Percentiles rank a stretch among this genome's conserved stretches.
Evolutionary conservation across 2,888 invertebrate genomes (phyloP).

Genomic region (Catocala nupta): DNA sequence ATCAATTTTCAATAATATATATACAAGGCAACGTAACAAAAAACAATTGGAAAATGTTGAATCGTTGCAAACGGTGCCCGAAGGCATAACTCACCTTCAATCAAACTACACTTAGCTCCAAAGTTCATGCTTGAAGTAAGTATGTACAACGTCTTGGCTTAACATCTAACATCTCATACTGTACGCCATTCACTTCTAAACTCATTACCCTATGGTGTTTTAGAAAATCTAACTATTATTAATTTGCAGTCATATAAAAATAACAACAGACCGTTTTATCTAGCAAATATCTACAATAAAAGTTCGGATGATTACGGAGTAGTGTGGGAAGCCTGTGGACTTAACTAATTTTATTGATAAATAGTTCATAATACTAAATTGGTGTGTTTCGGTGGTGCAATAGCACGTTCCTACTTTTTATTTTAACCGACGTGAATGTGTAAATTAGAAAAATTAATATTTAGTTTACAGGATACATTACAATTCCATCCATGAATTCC

Average conservation of each 20-base stretch:
- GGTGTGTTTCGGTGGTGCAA: constrained; percentile 86
- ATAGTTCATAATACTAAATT: constrained; percentile 75
- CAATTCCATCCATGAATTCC: constrained; percentile 84
- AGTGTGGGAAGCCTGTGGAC: constrained; percentile 80
- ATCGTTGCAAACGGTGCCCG: constrained; percentile 35
- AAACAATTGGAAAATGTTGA: constrained; percentile 16
- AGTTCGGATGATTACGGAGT: constrained; percentile 73
- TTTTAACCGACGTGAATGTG: constrained; percentile 70
- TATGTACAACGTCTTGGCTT: constrained; percentile 54
- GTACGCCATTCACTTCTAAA: constrained; percentile 51
- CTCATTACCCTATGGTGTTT: constrained; percentile 75
- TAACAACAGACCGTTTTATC: constrained; percentile 83
- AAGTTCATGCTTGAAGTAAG: constrained; percentile 42
- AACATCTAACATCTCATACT: constrained; percentile 46
- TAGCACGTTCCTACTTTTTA: constrained; percentile 83
- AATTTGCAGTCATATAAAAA: constrained; percentile 86
- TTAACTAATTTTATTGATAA: constrained; percentile 72
- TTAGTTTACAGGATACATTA: constrained; percentile 52
- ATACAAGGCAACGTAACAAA: constrained; percentile 28
- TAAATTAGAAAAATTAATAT: constrained; percentile 72
- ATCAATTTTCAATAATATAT: constrained; percentile 62
- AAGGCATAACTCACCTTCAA: constrained; percentile 17
- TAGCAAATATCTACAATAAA: constrained; percentile 84
- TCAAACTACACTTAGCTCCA: constrained; percentile 44
- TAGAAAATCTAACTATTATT: constrained; percentile 84